Evolutionary conservation across 1,140 invertebrate genomes (phyloP), one percentile per base, ranked within the genome.

Genomic region (Musca vetustissima): DNA sequence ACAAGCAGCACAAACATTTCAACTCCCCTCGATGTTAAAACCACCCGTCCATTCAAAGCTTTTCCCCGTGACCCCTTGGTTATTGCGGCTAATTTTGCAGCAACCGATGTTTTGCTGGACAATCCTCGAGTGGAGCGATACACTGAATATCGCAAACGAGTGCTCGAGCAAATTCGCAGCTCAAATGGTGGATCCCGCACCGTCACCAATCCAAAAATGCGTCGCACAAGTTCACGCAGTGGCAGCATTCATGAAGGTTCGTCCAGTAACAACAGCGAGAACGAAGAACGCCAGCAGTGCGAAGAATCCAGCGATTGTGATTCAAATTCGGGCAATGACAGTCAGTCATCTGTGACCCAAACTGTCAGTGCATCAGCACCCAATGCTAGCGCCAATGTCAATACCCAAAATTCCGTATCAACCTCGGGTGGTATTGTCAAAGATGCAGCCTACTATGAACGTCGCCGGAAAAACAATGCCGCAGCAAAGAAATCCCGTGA

Each of bases 401-500:
- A 15, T 61, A 19, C 15, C 36, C 36, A 43, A 13, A 22, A 14
- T 36, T 61, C 57, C 0, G 21, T 21, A 7, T 52, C 49, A 13
- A 19, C 49, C 1, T 64, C 4, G 14, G 70, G 71, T 17, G 75
- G 70, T 13, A 21, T 74, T 57, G 67, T 87, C 22, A 93, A 93
- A 77, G 94, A 96, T 76, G 88, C 90, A 0, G 89, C 90, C 0
- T 98, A 98, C 77, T 91, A 90, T 85, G 94, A 96, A 76, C 86
- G 94, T 68, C 84, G 96, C 11, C 88, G 91, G 67, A 96, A 96
- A 79, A 98, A 99, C 79, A 98, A 98, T 80, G 93, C 93, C 72
- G 96, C 97, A 0, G 97, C 97, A 1, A 99, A 98, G 82, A 87
- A 95, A 67, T 97, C 95, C 0, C 86, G 97, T 48, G 96, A 98